Evolutionary conservation across 2,113 vertebrate species (phyloP).

Genomic region (Entelurus aequoreus): DNA sequence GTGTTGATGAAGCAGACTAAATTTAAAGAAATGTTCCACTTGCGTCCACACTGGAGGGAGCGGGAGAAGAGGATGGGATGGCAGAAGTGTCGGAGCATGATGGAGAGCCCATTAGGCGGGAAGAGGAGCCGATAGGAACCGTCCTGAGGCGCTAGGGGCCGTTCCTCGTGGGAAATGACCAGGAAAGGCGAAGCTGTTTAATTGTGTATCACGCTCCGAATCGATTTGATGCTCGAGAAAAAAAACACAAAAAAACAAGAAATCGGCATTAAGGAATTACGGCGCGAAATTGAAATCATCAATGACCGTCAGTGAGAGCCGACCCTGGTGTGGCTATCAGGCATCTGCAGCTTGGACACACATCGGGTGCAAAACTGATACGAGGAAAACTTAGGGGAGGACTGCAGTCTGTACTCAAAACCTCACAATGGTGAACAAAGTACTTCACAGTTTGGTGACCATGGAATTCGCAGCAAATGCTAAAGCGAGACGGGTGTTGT

Average conservation of each 20-base stretch:
- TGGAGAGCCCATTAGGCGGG: slow-evolving; percentile 20
- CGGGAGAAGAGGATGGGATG: slow-evolving; percentile 5
- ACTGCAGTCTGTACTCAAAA: no score
- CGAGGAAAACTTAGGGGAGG: neutral
- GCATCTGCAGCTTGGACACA: slow-evolving; percentile 40
- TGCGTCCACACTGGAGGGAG: slow-evolving; percentile 4
- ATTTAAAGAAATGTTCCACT: slow-evolving; percentile 24
- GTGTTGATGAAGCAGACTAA: slow-evolving; percentile 30
- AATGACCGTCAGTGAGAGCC: slow-evolving; percentile 49
- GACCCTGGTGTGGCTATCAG: slow-evolving; percentile 27
- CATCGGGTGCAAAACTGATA: slow-evolving; percentile 22
- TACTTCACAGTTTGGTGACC: no score
- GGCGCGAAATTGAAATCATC: slow-evolving; percentile 57
- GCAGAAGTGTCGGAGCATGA: neutral
- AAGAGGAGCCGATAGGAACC: slow-evolving; percentile 33
- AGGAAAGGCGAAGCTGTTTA: slow-evolving; percentile 48
- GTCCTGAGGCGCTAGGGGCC: slow-evolving; percentile 7
- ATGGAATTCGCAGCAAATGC: no score
- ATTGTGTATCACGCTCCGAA: slow-evolving; percentile 60
- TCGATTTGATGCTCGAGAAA: slow-evolving; percentile 60
- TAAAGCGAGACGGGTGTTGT: no score
- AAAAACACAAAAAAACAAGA: slow-evolving; percentile 43
- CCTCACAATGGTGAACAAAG: no score
- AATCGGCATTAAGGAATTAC: slow-evolving; percentile 54
- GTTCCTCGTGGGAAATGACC: slow-evolving; percentile 39